Percentiles rank a stretch among this genome's conserved stretches.
phyloP scores from a whole-genome alignment of 2,888 invertebrate genomes.

The Eristalinus sepulchralis region DNA sequence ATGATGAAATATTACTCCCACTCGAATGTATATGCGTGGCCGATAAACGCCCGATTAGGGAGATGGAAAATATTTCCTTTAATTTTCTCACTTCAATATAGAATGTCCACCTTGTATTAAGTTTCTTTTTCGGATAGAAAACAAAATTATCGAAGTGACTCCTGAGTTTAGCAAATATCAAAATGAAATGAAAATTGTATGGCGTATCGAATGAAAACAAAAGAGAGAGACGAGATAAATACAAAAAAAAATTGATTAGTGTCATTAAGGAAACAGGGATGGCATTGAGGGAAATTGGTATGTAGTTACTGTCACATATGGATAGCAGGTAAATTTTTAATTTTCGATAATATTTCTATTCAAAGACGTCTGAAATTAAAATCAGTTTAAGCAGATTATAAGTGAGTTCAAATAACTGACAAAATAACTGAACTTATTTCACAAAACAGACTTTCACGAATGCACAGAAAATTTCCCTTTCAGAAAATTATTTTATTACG shows the following conservation, averaged over 20 bases:
- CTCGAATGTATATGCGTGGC: constrained; percentile 36
- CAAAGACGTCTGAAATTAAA: no score
- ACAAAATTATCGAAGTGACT: not conserved
- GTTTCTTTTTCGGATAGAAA: constrained; percentile 7
- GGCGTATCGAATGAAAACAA: constrained; percentile 18
- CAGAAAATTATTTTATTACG: not conserved
- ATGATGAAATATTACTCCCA: constrained; percentile 13
- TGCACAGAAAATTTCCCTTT: not conserved
- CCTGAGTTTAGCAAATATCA: constrained; percentile 3
- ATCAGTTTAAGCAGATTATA: no score
- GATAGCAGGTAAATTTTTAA: not conserved
- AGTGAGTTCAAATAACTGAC: no score
- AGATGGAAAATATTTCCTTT: not conserved
- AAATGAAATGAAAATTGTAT: constrained; percentile 16
- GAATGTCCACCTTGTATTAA: constrained; percentile 1
- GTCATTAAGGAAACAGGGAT: constrained; percentile 9
- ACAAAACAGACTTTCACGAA: no score
- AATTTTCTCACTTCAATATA: not conserved
- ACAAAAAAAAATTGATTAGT: constrained; percentile 13
- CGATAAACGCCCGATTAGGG: constrained; percentile 40
- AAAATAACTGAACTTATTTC: no score
- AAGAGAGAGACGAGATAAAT: constrained; percentile 12
- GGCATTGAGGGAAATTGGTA: not conserved
- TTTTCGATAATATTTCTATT: not conserved
- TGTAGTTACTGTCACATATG: not conserved